These are phyloP conservation scores for Cyclina sinensis DNA, from an alignment of 1,140 invertebrate genomes.

Conservation along the genomic window DNA sequence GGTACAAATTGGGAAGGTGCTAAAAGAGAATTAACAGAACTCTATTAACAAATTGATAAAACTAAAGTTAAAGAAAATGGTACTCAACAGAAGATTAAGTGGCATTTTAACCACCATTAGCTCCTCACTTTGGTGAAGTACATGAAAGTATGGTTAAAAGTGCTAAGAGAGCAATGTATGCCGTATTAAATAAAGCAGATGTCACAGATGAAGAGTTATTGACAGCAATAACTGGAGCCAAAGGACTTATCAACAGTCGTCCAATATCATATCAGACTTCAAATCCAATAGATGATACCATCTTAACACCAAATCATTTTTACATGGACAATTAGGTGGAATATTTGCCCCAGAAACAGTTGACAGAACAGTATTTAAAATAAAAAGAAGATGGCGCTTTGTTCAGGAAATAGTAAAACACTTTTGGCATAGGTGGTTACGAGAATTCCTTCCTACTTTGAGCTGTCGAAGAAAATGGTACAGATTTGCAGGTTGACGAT, in stretches of 20 bases:
- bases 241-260: conserved; percentile 9
- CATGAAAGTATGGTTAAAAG: no score
- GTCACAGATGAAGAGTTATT: no score
- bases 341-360: no score
- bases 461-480: no score
- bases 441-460: no score
- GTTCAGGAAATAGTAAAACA: no score
- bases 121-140: conserved; percentile 86
- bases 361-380: no score
- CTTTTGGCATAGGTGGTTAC: no score
- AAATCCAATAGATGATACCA: conserved; percentile 12
- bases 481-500: background rate
- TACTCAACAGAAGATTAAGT: conserved; percentile 78
- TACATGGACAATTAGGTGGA: no score
- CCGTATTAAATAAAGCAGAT: conserved; percentile 16
- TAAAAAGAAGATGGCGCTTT: no score
- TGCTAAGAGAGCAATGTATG: background rate
- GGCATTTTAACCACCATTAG: conserved; percentile 86
- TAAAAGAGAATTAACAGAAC: conserved; percentile 43
- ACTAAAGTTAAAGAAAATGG: conserved; percentile 10
- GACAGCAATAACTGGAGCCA: no score
- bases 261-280: conserved; percentile 42
- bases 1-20: conserved; percentile 59
- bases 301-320: conserved; percentile 59
- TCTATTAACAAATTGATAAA: no score